phyloP scores from a whole-genome alignment of 2,888 invertebrate species.

The Drosophila picticornis region DNA sequence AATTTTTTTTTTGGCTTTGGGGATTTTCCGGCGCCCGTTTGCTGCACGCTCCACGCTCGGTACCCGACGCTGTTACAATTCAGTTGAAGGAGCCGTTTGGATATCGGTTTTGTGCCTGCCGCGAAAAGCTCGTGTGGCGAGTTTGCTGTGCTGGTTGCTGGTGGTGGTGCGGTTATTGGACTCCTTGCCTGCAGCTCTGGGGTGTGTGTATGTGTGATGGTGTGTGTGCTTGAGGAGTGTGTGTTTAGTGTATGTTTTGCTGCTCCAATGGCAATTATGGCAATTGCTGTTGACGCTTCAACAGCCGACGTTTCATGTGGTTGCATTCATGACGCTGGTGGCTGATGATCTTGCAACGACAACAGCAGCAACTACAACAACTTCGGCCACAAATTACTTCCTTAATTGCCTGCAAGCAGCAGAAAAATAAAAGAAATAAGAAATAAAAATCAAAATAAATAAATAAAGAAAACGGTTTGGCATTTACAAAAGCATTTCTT shows the following conservation, averaged over 20 bases:
- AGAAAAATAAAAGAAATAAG: conserved; percentile 26
- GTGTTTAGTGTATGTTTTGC: conserved; percentile 43
- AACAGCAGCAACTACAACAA: conserved; percentile 42
- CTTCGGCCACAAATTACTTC: conserved; percentile 74
- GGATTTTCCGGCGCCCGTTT: conserved; percentile 72
- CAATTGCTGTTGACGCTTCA: conserved; percentile 81
- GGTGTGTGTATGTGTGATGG: conserved; percentile 26
- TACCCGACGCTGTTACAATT: conserved; percentile 63
- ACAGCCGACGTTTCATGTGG: conserved; percentile 73
- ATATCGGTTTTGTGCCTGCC: conserved; percentile 62
- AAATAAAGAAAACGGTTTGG: conserved; percentile 45
- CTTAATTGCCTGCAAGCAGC: conserved; percentile 77
- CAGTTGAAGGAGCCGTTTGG: conserved; percentile 48
- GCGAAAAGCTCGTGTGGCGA: conserved; percentile 76
- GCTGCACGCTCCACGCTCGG: conserved; percentile 17
- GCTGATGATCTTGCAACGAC: conserved; percentile 60
- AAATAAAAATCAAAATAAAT: conserved; percentile 20
- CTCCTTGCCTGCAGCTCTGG: conserved; percentile 60
- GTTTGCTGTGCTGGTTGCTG: conserved; percentile 58
- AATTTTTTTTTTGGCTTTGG: conserved; percentile 43
- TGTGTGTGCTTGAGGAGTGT: conserved; percentile 18
- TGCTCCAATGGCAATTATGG: conserved; percentile 78
- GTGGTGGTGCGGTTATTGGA: conserved; percentile 79
- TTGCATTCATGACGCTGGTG: conserved; percentile 73
- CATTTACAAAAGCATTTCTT: conserved; percentile 24